Conservation (phyloP, 2,113 vertebrate species). For the Arvicanthis niloticus region DNA sequence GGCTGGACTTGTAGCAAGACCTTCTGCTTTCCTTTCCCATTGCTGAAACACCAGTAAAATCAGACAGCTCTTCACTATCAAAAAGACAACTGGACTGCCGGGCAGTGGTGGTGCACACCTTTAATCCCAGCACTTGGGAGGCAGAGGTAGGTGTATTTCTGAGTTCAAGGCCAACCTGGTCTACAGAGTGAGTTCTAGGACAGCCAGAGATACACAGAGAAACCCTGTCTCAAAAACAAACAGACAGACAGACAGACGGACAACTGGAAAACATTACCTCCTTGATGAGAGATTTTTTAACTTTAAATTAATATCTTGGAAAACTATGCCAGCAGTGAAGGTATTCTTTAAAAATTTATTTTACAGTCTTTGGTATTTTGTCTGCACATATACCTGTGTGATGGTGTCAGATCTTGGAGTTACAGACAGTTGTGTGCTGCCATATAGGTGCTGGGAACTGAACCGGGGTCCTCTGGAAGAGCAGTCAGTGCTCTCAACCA, state of each 20-base stretch:
- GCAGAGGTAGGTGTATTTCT: too few relatives aligned
- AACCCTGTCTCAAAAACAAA: too few relatives aligned
- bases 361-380: not conserved
- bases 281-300: constrained; percentile 1
- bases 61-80: not conserved
- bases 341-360: not conserved
- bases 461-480: not conserved
- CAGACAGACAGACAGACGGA: not conserved
- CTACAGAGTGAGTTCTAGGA: too few relatives aligned
- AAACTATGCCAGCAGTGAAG: not conserved
- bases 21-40: not conserved
- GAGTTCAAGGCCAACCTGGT: too few relatives aligned
- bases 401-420: not conserved
- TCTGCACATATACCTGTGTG: not conserved
- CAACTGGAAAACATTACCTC: not conserved
- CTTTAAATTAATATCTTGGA: constrained; percentile 24
- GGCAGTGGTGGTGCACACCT: too few relatives aligned
- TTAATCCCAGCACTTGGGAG: too few relatives aligned
- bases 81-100: not conserved
- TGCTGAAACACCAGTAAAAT: not conserved
- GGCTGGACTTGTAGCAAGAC: not conserved
- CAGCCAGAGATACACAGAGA: too few relatives aligned
- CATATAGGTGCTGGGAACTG: not conserved
- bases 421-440: not conserved
- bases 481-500: not conserved